These are phyloP conservation scores for Nerophis lumbriciformis DNA, from an alignment of 2,113 vertebrate species.

Conservation along the genomic window DNA sequence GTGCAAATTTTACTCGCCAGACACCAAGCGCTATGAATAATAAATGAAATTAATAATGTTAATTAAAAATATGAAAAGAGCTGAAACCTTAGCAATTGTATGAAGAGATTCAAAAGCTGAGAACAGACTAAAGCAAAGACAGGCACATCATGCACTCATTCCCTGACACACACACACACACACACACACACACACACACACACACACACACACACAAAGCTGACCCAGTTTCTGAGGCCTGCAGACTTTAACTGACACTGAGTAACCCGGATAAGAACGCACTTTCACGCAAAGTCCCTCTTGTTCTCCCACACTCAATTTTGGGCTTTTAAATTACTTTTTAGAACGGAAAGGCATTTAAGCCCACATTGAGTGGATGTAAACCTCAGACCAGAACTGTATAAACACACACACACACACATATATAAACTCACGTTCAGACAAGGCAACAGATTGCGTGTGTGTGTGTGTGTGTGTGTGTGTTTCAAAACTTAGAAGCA, in stretches of 20 bases:
- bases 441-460: slow-evolving; percentile 20
- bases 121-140: slow-evolving; percentile 8
- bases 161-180: not conserved
- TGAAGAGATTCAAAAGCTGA: not conserved
- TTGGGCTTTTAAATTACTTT: too few species aligned
- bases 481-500: not conserved
- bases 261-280: slow-evolving; percentile 39
- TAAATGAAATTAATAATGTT: not conserved
- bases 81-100: too few species aligned
- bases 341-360: too few species aligned
- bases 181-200: slow-evolving; percentile 3
- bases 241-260: slow-evolving; percentile 44
- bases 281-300: slow-evolving; percentile 19
- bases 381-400: too few species aligned
- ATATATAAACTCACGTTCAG: slow-evolving; percentile 5
- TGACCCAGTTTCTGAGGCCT: slow-evolving; percentile 51
- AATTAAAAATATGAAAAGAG: not conserved
- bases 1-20: too few species aligned
- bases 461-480: not conserved
- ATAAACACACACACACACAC: slow-evolving; percentile 2
- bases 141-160: slow-evolving; percentile 17
- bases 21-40: too few species aligned
- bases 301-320: not conserved
- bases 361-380: too few species aligned
- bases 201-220: not conserved